A percentile compares a stretch with the other conserved stretches of the same genome.
phyloP scores from a whole-genome alignment of 2,888 invertebrate genomes.

The Schrankia costaestrigalis region DNA sequence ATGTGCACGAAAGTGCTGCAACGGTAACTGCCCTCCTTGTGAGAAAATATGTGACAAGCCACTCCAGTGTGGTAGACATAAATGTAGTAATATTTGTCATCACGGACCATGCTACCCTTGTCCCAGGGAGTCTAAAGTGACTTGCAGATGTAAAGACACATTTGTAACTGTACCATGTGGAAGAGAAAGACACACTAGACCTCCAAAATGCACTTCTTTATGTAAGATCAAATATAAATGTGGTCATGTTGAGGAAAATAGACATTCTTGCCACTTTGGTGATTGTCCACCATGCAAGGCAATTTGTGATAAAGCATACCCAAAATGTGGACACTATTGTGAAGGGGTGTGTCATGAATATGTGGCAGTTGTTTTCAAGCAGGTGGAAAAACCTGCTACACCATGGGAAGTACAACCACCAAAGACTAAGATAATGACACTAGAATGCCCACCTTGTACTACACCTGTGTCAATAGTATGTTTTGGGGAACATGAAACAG shows the following conservation, averaged over 20 bases:
- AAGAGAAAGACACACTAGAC: conserved; percentile 86
- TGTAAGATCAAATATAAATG: conserved; percentile 92
- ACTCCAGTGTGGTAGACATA: conserved; percentile 92
- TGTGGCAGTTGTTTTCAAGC: conserved; percentile 83
- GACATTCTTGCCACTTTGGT: conserved; percentile 90
- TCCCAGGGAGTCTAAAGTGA: conserved; percentile 83
- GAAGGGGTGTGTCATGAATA: conserved; percentile 87
- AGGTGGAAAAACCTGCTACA: conserved; percentile 81
- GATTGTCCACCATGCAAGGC: conserved; percentile 91
- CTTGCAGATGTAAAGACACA: conserved; percentile 91
- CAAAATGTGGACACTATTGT: conserved; percentile 85
- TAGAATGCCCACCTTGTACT: conserved; percentile 87
- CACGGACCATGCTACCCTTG: conserved; percentile 93
- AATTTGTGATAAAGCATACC: conserved; percentile 82
- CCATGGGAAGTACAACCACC: conserved; percentile 83
- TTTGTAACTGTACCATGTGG: conserved; percentile 92
- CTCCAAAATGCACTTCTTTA: conserved; percentile 87
- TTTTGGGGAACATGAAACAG: conserved; percentile 86
- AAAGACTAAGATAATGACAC: conserved; percentile 68
- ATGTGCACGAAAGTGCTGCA: conserved; percentile 95
- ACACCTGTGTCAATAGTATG: conserved; percentile 86
- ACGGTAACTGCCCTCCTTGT: conserved; percentile 90
- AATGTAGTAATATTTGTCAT: conserved; percentile 90
- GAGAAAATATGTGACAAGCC: conserved; percentile 91
- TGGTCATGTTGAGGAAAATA: conserved; percentile 87